Evolutionary conservation across 53 echinoderm and acorn worm genomes (phyloP).

Genomic region (Astropecten irregularis): DNA sequence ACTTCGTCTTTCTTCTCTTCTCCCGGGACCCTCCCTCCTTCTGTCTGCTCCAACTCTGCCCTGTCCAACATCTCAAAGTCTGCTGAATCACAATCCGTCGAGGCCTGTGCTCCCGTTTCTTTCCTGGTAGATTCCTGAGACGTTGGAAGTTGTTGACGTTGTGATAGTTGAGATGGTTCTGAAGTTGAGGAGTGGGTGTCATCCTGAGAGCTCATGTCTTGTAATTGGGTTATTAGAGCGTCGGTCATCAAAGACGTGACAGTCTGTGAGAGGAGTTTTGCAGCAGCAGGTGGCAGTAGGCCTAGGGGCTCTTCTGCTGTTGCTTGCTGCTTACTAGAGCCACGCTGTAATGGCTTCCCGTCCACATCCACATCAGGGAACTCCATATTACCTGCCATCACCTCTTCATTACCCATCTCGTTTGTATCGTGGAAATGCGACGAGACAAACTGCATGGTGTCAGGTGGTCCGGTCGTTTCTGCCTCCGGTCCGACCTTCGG

Average conservation of each 20-base stretch:
- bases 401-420: constrained; percentile 14
- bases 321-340: neutral
- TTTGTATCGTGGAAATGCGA: constrained; percentile 45
- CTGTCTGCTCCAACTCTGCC: constrained; percentile 61
- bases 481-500: constrained; percentile 7
- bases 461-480: constrained; percentile 27
- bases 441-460: constrained; percentile 31
- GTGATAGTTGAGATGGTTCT: constrained; percentile 39
- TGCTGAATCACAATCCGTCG: constrained; percentile 72
- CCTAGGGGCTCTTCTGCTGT: neutral
- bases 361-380: constrained; percentile 44
- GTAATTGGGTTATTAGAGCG: constrained; percentile 46
- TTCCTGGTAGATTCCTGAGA: neutral
- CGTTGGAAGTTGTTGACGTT: neutral
- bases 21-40: constrained; percentile 37
- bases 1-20: constrained; percentile 4
- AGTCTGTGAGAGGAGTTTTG: constrained; percentile 75
- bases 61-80: constrained; percentile 93
- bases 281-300: constrained; percentile 68
- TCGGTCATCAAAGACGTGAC: constrained; percentile 81
- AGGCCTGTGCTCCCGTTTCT: neutral
- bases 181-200: constrained; percentile 7
- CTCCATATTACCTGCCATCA: constrained; percentile 8
- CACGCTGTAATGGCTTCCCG: neutral
- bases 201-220: constrained; percentile 42